Evolutionary conservation across 2,888 invertebrate genomes (phyloP).

Genomic region (Apotomis betuletana): DNA sequence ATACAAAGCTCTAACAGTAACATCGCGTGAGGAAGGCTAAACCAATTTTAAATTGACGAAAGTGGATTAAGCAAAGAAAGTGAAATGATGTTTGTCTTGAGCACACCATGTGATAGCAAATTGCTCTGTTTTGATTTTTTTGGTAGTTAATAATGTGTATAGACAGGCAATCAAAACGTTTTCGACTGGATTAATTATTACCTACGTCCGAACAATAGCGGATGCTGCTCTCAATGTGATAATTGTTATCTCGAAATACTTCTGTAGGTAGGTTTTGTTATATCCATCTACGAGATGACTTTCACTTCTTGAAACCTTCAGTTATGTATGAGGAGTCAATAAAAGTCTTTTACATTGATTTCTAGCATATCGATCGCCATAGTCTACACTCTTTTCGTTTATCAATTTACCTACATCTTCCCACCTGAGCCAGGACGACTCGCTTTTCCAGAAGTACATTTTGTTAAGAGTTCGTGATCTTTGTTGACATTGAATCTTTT

Average conservation of each 20-base stretch:
- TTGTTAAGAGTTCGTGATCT: too few species aligned
- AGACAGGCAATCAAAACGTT: constrained; percentile 51
- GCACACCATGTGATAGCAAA: constrained; percentile 51
- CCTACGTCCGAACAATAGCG: constrained; percentile 49
- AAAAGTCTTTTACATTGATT: too few species aligned
- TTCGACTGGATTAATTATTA: constrained; percentile 60
- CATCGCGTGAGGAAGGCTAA: constrained; percentile 38
- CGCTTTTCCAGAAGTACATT: too few species aligned
- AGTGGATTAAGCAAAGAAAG: constrained; percentile 48
- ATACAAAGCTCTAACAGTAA: constrained; percentile 25
- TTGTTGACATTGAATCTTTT: not conserved
- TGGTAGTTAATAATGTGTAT: constrained; percentile 47
- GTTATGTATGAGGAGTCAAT: constrained; percentile 50
- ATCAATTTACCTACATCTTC: too few species aligned
- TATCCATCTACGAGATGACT: constrained; percentile 48
- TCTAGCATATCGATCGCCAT: too few species aligned
- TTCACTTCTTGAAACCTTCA: constrained; percentile 56
- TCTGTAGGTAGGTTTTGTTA: constrained; percentile 48
- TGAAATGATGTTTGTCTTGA: constrained; percentile 58
- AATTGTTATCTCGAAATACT: constrained; percentile 57
- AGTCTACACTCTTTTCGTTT: too few species aligned
- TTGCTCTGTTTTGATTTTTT: constrained; percentile 48
- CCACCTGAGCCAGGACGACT: too few species aligned
- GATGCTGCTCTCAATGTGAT: constrained; percentile 59
- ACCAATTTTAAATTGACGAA: constrained; percentile 43